Evolutionary conservation across 2,113 vertebrate species (phyloP).

Genomic region (Odontophorus gujanensis): DNA sequence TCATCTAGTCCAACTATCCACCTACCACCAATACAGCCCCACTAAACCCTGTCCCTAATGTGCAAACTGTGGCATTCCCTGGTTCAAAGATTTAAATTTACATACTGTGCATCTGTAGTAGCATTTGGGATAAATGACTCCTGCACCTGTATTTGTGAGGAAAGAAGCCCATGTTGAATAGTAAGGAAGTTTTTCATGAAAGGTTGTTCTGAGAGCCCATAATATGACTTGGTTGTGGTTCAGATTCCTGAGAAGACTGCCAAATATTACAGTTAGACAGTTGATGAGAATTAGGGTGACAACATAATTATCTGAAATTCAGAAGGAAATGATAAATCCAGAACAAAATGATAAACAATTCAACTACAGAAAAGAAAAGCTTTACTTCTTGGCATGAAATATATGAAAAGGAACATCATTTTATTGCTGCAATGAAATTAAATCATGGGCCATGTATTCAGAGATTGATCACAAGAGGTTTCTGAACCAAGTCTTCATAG

Average conservation of each 20-base stretch:
- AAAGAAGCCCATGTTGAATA: neutral
- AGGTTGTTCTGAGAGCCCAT: neutral
- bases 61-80: neutral
- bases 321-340: neutral
- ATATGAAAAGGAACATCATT: neutral
- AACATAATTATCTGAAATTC: neutral
- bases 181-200: neutral
- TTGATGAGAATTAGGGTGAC: neutral
- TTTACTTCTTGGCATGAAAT: neutral
- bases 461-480: neutral
- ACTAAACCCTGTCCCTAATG: neutral
- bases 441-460: neutral
- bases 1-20: too few species aligned
- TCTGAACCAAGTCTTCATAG: neutral
- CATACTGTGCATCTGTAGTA: neutral
- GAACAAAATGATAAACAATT: neutral
- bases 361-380: neutral
- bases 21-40: too few species aligned
- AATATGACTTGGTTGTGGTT: accelerated
- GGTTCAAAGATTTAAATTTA: neutral
- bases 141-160: neutral
- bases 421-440: neutral
- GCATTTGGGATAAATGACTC: neutral
- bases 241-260: neutral
- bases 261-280: neutral